Evolutionary conservation across 2,113 vertebrate genomes (phyloP), one percentile per base, ranked within the genome.

Genomic region (Zeus faber): DNA sequence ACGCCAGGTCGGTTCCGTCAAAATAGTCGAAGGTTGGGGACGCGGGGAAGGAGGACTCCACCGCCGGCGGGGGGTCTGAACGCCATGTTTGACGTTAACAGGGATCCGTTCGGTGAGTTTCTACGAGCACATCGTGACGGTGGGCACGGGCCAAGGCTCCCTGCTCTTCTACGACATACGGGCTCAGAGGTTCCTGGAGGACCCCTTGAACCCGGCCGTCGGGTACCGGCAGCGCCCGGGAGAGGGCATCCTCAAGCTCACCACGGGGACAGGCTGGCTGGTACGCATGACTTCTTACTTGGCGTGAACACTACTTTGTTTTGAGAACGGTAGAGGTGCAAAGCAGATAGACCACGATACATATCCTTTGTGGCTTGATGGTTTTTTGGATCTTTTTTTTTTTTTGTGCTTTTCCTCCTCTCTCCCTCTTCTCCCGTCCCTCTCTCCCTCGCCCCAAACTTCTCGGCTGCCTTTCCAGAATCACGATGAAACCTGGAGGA

Each of bases 31-130:
- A n/a, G 33, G 11, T 14, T 37, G 11, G 33, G 33, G 33, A 37
- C 33, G n/a, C 33, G 4, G n/a, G n/a, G 2, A 7, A 13, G 31
- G 31, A 33, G 31, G 3, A 33, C 9, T 33, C 8, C 13, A 33
- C 31, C 13, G 2, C 13, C 13, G 13, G 31, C 31, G 8, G 13
- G 13, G n/a, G 31, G 4, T 13, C 31, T 33, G 31, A 33, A 37
- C 10, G 9, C 9, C n/a, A 9, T 37, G 13, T 37, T 37, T 49
- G 23, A 68, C 62, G 40, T 68, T 29, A 35, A 13, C 74, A 98
- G 97, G 96, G 20, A 97, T 99, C 76, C 95, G 97, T 1, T 99
- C 96, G 0, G 95, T 99, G 81, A 99, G 96, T 85, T 99, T 99
- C 88, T 98, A 98, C 0, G 96, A 99, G 71, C 97, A 98, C 78